Evolutionary conservation across 2,888 invertebrate species (phyloP).

Genomic region (Mycalesis mineus): DNA sequence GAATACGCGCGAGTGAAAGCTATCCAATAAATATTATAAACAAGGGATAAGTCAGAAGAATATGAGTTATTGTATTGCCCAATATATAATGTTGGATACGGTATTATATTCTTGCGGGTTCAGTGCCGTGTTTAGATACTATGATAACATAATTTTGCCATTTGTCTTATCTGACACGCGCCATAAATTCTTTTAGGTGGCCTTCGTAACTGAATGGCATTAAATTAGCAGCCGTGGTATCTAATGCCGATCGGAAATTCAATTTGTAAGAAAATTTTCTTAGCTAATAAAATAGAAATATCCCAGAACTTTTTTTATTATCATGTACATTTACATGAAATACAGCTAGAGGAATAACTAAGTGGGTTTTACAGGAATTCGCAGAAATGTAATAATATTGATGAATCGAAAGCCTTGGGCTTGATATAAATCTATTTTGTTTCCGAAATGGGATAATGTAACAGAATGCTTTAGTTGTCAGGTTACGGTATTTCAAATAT

Average conservation of each 20-base stretch:
- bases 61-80: too few relatives aligned
- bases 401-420: too few relatives aligned
- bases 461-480: too few relatives aligned
- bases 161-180: conserved; percentile 13
- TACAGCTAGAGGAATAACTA: neutral
- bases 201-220: conserved; percentile 31
- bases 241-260: conserved; percentile 30
- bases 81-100: neutral
- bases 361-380: too few relatives aligned
- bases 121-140: neutral
- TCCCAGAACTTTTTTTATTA: neutral
- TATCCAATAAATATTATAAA: too few relatives aligned
- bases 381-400: too few relatives aligned
- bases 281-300: neutral
- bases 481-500: too few relatives aligned
- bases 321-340: neutral
- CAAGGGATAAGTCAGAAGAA: too few relatives aligned
- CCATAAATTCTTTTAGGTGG: conserved; percentile 21
- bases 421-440: too few relatives aligned
- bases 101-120: neutral
- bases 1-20: too few relatives aligned
- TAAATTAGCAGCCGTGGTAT: conserved; percentile 33
- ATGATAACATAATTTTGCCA: conserved; percentile 8
- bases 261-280: conserved; percentile 34
- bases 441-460: too few relatives aligned